Base-by-base conservation (phyloP, 2,797 vertebrate genomes). In the Macroramphosus scolopax region DNA sequence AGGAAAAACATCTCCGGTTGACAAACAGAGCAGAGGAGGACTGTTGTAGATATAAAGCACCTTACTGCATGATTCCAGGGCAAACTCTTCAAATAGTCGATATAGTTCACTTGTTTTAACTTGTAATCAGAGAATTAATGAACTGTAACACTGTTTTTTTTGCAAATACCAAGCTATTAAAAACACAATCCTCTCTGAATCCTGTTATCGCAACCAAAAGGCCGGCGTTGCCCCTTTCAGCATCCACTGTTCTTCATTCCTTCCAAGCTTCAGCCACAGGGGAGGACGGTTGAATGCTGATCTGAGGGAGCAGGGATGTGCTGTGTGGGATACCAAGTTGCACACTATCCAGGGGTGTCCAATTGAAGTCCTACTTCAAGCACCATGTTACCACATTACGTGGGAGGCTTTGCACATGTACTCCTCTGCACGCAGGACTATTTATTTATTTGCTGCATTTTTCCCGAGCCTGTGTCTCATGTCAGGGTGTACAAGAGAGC, bases 301-400 rank as follows among this genome's bases (percentile, higher is more conserved):
- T 89, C 83, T 86, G 72, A 87, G 51, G 59, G 72, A 76, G 65
- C 53, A 51, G 49, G 45, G 53, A 81, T 70, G 52, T 40, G 47
- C 40, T 82, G 78, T 86, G 86, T 87, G 87, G 81, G 84, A 83
- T 75, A 80, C 28, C 14, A 35, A 72, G 71, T 59, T 60, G 58
- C 68, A 68, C 59, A 49, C 39, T 54, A 56, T 83, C 73, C 80
- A 75, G 68, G 64, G 75, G 71, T 61, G 63, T 81, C 69, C 81
- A 75, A 84, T 79, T 88, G 82, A 88, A 89, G 83, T 78, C 72
- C 22, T 51, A 51, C 84, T 88, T 89, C 83, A 90, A 89, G 87
- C 73, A 70, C 55, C 35, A 54, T 77, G 77, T 69, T 83, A 70
- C 74, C 63, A 83, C 75, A 83, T 82, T 51, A 82, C 71, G 87